Evolutionary conservation across 2,113 vertebrate genomes (phyloP).

Genomic region (Atrichornis clamosus): DNA sequence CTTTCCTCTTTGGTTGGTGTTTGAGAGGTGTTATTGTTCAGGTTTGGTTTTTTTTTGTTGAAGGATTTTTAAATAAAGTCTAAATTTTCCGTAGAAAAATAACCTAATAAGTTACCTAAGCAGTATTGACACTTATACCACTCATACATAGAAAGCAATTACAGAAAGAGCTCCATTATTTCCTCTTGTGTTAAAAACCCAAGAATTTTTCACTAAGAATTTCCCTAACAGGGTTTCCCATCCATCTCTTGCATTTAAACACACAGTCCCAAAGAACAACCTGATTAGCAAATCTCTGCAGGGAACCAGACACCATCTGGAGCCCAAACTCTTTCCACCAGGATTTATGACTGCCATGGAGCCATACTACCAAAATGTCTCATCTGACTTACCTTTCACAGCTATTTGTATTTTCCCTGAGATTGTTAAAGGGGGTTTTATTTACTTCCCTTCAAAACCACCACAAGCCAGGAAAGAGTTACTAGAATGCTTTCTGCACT

Average conservation of each 20-base stretch:
- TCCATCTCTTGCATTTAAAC: background rate
- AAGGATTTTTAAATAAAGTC: background rate
- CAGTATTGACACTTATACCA: background rate
- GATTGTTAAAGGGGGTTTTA: background rate
- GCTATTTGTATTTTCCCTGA: background rate
- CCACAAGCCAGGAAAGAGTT: background rate
- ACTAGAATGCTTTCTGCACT: background rate
- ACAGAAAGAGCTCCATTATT: background rate
- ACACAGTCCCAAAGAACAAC: background rate
- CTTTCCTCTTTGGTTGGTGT: background rate
- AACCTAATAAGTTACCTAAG: background rate
- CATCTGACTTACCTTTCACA: background rate
- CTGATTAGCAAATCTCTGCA: background rate
- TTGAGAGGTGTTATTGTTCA: rapidly evolving
- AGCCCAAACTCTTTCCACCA: background rate
- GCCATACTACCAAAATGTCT: background rate
- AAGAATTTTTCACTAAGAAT: background rate
- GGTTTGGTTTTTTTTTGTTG: too few relatives aligned
- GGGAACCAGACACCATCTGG: background rate
- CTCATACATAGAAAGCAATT: background rate
- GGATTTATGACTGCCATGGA: background rate
- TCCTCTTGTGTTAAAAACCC: background rate
- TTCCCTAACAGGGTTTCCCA: background rate
- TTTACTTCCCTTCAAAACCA: background rate
- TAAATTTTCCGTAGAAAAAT: background rate